phyloP scores from a whole-genome alignment of 1,140 invertebrate species.

The Magallana angulata region DNA sequence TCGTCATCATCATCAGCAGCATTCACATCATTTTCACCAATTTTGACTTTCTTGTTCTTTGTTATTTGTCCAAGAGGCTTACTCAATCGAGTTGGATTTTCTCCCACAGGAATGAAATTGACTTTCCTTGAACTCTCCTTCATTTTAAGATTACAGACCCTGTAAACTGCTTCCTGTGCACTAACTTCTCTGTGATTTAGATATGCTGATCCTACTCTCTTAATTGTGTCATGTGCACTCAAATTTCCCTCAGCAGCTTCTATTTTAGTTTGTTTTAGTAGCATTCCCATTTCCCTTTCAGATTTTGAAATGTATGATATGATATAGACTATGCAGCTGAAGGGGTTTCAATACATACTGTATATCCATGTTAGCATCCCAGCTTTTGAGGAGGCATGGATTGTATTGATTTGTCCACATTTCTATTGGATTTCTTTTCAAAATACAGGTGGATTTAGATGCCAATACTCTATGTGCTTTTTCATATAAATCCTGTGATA shows the following conservation, averaged over 20 bases:
- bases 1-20: background rate
- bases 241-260: constrained; percentile 49
- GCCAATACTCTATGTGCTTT: constrained; percentile 27
- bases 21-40: background rate
- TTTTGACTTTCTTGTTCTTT: background rate
- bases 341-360: constrained; percentile 55
- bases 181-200: too few relatives aligned
- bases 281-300: constrained; percentile 56
- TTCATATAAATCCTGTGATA: constrained; percentile 44
- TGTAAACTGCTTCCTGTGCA: constrained; percentile 38
- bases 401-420: constrained; percentile 51
- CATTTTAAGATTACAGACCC: constrained; percentile 48
- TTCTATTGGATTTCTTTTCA: constrained; percentile 48
- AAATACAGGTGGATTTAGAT: constrained; percentile 34
- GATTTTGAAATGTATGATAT: constrained; percentile 54
- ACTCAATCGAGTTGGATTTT: constrained; percentile 44
- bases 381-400: constrained; percentile 32
- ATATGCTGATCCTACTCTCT: too few relatives aligned
- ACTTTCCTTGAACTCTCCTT: constrained; percentile 56
- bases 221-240: constrained; percentile 48
- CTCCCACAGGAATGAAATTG: constrained; percentile 49
- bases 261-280: constrained; percentile 46
- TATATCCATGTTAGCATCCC: constrained; percentile 60
- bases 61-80: constrained; percentile 26
- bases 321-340: constrained; percentile 55